Evolutionary conservation across 2,888 invertebrate species (phyloP).

Genomic region (Uropetala carovei): DNA sequence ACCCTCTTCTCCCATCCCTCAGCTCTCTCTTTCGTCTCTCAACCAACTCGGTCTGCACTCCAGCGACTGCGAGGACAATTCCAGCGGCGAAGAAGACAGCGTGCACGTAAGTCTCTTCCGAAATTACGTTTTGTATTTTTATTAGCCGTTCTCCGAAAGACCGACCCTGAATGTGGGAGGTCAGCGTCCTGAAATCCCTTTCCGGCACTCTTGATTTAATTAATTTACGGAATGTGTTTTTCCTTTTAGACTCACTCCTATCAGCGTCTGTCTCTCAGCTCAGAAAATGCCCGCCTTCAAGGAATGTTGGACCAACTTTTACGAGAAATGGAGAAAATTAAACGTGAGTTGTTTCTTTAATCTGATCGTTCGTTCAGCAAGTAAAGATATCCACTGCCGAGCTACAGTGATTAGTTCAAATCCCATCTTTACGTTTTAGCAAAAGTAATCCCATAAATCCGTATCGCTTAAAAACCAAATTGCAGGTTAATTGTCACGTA

Average conservation of each 20-base stretch:
- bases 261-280: constrained; percentile 13
- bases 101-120: constrained; percentile 9
- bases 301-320: constrained; percentile 74
- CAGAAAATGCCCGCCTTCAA: constrained; percentile 69
- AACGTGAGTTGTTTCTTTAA: constrained; percentile 59
- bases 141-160: not conserved
- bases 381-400: not conserved
- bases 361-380: not conserved
- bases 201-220: not conserved
- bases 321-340: constrained; percentile 74
- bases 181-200: not conserved
- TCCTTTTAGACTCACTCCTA: constrained; percentile 73
- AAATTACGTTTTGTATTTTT: not conserved
- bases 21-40: constrained; percentile 14
- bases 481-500: not conserved
- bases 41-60: constrained; percentile 71
- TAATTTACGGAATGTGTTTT: constrained; percentile 66
- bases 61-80: constrained; percentile 75
- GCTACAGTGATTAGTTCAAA: not conserved
- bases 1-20: constrained; percentile 17
- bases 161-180: no score
- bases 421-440: no score
- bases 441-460: no score
- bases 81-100: constrained; percentile 74
- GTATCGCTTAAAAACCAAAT: not conserved